Base-by-base conservation (phyloP, 2,888 invertebrate genomes). In the Drosophila quinaria region DNA sequence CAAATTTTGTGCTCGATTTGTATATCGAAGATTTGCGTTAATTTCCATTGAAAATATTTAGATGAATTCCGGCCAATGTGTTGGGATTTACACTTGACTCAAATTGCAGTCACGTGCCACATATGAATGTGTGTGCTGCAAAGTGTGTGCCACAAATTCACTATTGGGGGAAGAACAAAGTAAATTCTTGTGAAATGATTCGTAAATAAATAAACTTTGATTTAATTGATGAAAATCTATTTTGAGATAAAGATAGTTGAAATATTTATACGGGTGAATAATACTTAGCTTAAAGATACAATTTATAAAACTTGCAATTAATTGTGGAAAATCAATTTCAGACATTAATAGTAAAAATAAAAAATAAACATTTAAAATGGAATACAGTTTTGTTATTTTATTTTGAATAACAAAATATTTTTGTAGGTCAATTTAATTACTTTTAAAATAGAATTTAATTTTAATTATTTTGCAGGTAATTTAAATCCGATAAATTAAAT, bases 1-100 rank as follows among this genome's bases (percentile, higher is more conserved):
- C 39, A 59, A 74, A 90, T 88, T 88, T 85, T 87, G 77, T 80
- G 82, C 90, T 81, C 89, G 84, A 90, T 90, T 90, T 86, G 86
- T 86, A 66, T 78, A 85, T 77, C 80, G 55, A 22, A 58, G 87
- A 85, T 89, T 83, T 78, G 69, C 42, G 78, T 80, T 85, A 81
- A 82, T 85, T 78, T 76, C 47, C 56, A 68, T 52, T 51, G 71
- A 74, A 80, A 81, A 77, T 80, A 63, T 78, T 80, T 47, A 50
- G n/a, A 10, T 19, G 47, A 65, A 65, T 74, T 61, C 13, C 46
- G 25, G 13, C 29, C 55, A 72, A 75, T 87, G 81, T 80, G 70
- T 72, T 67, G 19, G 58, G 51, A 56, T 78, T 86, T 70, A 73
- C 85, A 87, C 87, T 82, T 73, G 74, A 67, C 75, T 58, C 58